Evolutionary conservation across 2,113 vertebrate species (phyloP).

Genomic region (Amblyornis subalaris): DNA sequence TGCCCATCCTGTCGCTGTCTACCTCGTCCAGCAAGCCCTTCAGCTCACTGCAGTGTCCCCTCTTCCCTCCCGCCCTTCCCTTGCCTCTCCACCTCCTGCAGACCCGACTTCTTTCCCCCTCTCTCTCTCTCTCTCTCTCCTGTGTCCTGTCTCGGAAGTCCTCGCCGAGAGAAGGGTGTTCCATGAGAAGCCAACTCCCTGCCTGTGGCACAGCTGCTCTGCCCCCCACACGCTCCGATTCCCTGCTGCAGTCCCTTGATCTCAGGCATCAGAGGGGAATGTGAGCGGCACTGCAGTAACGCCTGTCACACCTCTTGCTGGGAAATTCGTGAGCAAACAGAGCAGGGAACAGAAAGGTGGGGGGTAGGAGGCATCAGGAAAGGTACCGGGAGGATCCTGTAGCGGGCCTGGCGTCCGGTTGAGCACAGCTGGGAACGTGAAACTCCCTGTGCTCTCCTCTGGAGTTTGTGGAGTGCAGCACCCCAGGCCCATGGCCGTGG

Average conservation of each 20-base stretch:
- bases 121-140: neutral
- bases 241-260: conserved; percentile 32
- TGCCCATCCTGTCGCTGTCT: neutral
- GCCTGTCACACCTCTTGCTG: neutral
- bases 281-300: neutral
- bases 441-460: neutral
- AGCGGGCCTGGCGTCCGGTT: rapidly evolving
- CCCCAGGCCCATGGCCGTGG: neutral
- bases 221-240: neutral
- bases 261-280: neutral
- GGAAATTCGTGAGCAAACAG: neutral
- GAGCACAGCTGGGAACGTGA: neutral
- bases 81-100: neutral
- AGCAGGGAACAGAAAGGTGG: neutral
- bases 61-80: neutral
- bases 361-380: neutral
- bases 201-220: neutral
- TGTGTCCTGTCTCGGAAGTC: neutral
- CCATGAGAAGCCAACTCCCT: neutral
- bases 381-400: neutral
- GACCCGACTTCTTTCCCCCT: neutral
- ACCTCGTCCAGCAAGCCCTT: neutral
- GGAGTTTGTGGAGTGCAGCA: neutral
- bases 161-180: neutral
- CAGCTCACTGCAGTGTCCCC: neutral